A percentile compares a stretch with the other conserved stretches of the same genome.
Conservation (phyloP, 2,888 invertebrate species). For the Ceriagrion tenellum region DNA sequence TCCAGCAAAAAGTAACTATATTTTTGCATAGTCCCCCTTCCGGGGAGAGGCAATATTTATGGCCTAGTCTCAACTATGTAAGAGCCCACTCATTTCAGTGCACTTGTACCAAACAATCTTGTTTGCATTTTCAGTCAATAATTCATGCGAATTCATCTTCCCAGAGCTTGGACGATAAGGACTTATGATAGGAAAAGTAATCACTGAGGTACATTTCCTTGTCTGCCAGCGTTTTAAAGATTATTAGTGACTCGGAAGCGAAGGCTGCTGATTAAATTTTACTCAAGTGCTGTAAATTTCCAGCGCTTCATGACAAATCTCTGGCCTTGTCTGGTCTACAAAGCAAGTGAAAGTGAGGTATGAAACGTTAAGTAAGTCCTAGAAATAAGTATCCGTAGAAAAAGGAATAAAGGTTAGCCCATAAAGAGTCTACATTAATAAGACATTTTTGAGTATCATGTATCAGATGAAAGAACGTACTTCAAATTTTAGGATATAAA, state of each 20-base stretch:
- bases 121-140: slow-evolving; percentile 1
- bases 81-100: neutral
- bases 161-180: neutral
- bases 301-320: neutral
- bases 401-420: too few relatives aligned
- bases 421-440: too few relatives aligned
- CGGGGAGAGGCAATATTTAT: neutral
- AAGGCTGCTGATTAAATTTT: neutral
- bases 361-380: too few relatives aligned
- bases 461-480: too few relatives aligned
- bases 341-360: too few relatives aligned
- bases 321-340: neutral
- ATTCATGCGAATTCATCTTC: neutral
- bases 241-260: neutral
- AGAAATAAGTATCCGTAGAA: too few relatives aligned
- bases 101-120: neutral
- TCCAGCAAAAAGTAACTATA: too few relatives aligned
- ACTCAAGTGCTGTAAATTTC: neutral
- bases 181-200: neutral
- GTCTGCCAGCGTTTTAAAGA: neutral
- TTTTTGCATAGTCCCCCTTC: neutral
- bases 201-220: neutral
- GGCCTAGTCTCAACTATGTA: neutral
- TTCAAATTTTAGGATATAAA: too few relatives aligned
- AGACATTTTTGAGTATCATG: too few relatives aligned